Conservation (phyloP, 2,888 invertebrate genomes). For the Thereva unica region DNA sequence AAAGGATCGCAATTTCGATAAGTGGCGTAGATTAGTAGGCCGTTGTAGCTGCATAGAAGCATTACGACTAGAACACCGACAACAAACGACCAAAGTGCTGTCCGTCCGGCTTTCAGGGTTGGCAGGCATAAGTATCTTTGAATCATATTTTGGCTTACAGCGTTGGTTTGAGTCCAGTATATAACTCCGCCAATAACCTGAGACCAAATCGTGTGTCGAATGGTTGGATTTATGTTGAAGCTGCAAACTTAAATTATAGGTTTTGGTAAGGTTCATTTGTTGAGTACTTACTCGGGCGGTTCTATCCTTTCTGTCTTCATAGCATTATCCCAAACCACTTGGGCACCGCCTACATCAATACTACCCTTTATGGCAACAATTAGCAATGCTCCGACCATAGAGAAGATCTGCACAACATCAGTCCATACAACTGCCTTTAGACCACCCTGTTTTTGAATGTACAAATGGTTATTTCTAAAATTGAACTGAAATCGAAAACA, state of each 20-base stretch:
- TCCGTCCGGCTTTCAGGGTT: slow-evolving; percentile 64
- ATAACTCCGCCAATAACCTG: slow-evolving; percentile 76
- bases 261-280: background rate
- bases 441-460: slow-evolving; percentile 65
- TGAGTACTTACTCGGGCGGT: slow-evolving; percentile 64
- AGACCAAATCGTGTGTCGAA: slow-evolving; percentile 82
- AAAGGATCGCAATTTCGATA: slow-evolving; percentile 69
- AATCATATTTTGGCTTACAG: slow-evolving; percentile 86
- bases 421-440: slow-evolving; percentile 78
- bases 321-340: slow-evolving; percentile 68
- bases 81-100: slow-evolving; percentile 64
- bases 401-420: slow-evolving; percentile 77
- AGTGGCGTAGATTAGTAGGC: slow-evolving; percentile 67
- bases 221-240: slow-evolving; percentile 75
- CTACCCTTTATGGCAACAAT: slow-evolving; percentile 77
- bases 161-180: slow-evolving; percentile 78
- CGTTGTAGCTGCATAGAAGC: slow-evolving; percentile 64
- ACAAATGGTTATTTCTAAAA: background rate
- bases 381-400: slow-evolving; percentile 76
- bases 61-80: slow-evolving; percentile 61
- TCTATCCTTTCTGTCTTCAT: slow-evolving; percentile 73
- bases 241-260: slow-evolving; percentile 59
- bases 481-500: slow-evolving; percentile 15
- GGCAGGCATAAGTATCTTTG: slow-evolving; percentile 82
- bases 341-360: slow-evolving; percentile 70